Evolutionary conservation across 2,797 vertebrate genomes (phyloP).

Genomic region (Sylvilagus floridanus): DNA sequence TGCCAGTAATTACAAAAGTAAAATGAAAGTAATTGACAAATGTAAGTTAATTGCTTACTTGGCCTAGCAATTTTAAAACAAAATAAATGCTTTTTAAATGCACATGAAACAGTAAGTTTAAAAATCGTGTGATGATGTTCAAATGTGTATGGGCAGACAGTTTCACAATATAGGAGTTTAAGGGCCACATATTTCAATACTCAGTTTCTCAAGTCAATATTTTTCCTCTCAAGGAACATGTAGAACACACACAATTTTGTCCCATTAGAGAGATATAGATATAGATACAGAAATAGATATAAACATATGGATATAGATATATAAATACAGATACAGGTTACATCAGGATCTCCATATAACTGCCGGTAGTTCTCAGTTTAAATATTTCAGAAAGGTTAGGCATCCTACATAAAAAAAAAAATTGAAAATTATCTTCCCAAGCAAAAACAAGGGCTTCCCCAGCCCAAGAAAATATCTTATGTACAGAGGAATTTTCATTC

Average conservation of each 20-base stretch:
- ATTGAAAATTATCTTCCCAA: slow-evolving; percentile 41
- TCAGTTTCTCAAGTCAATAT: background rate
- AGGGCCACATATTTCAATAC: background rate
- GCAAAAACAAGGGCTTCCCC: background rate
- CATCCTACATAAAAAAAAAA: slow-evolving; percentile 3
- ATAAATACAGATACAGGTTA: background rate
- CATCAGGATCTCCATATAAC: slow-evolving; percentile 9
- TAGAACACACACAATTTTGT: background rate
- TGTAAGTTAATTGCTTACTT: slow-evolving; percentile 34
- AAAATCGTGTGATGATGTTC: no score
- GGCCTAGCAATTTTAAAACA: slow-evolving; percentile 38
- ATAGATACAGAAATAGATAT: no score
- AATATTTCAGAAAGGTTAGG: background rate
- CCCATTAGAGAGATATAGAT: background rate
- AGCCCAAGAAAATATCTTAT: background rate
- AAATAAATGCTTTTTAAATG: slow-evolving; percentile 18
- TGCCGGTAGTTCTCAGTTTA: background rate
- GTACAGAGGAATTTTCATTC: background rate
- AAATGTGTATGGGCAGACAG: background rate
- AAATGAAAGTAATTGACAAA: slow-evolving; percentile 22
- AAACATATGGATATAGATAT: no score
- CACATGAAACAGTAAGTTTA: slow-evolving; percentile 40
- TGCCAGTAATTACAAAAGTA: slow-evolving; percentile 13
- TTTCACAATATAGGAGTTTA: background rate
- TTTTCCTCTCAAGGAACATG: slow-evolving; percentile 13